Evolutionary conservation across 2,797 vertebrate species (phyloP).

Genomic region (Schizopygopsis malacanthus): DNA sequence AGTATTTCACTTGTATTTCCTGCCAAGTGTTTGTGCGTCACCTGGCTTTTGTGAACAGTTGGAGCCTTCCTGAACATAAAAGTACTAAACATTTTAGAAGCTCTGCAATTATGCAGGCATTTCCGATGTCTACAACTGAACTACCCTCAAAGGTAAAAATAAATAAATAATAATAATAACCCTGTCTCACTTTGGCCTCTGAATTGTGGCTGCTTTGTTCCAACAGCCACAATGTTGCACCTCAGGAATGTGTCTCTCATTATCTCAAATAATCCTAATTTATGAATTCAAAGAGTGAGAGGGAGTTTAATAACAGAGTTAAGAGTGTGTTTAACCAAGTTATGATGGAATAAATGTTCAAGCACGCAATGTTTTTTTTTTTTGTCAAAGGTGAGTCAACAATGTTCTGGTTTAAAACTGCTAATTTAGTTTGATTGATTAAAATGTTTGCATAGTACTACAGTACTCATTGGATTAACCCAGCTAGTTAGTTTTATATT

Average conservation of each 20-base stretch:
- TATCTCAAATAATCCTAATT: conserved; percentile 41
- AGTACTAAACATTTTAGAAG: conserved; percentile 30
- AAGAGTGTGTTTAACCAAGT: conserved; percentile 33
- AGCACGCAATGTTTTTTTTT: background rate
- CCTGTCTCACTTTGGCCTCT: background rate
- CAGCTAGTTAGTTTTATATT: background rate
- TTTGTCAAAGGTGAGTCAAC: conserved; percentile 17
- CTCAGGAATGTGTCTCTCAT: conserved; percentile 46
- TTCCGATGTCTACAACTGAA: background rate
- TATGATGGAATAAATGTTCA: conserved; percentile 8
- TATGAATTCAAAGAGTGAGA: conserved; percentile 33
- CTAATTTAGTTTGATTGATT: conserved; percentile 10
- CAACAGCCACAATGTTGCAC: background rate
- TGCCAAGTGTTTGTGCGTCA: conserved; percentile 44
- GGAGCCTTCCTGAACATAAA: conserved; percentile 15
- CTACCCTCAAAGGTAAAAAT: conserved; percentile 7
- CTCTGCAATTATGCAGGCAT: conserved; percentile 30
- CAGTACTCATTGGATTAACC: background rate
- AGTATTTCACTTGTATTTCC: background rate
- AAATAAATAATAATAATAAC: background rate
- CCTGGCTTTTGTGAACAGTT: conserved; percentile 28
- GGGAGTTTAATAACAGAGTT: conserved; percentile 24
- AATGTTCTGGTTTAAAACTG: background rate
- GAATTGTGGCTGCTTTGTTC: conserved; percentile 37
- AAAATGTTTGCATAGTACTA: background rate